Evolutionary conservation across 2,113 vertebrate species (phyloP), one percentile per base, ranked within the genome.

Genomic region (Sapayoa aenigma): DNA sequence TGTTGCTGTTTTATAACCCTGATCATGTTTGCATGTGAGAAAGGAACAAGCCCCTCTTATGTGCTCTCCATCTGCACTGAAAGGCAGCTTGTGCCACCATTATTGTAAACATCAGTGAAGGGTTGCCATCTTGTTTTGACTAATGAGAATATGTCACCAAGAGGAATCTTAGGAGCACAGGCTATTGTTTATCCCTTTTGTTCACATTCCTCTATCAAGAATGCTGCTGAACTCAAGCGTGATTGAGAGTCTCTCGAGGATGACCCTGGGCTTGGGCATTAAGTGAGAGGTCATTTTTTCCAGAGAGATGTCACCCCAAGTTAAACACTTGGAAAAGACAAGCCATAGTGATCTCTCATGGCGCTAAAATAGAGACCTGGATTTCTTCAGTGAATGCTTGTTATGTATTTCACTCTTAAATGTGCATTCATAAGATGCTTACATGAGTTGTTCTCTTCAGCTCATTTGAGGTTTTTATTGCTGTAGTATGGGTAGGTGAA

Each of bases 271-370:
- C 62, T 93, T 87, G 68, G n/a, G 50, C 74, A 83, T 94, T 42
- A 59, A 74, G 72, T 30, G 84, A 84, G 68, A 94, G 94, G 87
- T 93, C 59, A 91, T 92, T 89, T 84, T 89, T 92, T 60, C 72
- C 66, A 78, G 77, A 94, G 87, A 59, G 58, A 33, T 83, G 74
- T 94, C 79, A 93, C 27, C 65, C 52, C 63, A 53, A 35, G 80
- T 96, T 95, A 94, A 88, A 91, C 72, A 89, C 67, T 93, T 91
- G 42, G 65, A 84, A 89, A 77, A 89, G 69, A 85, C 59, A 77
- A 76, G 44, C 44, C 31, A 31, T 25, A 44, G 62, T 82, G 66
- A 60, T 93, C 84, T 30, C 9, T 79, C 13, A 33, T 78, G 76
- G 52, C 62, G 39, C 30, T 53, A 62, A 95, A 81, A 39, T 39